Percentiles rank a stretch among this genome's conserved stretches.
Conservation (phyloP, 2,113 vertebrate species). For the Burhinus bistriatus region DNA sequence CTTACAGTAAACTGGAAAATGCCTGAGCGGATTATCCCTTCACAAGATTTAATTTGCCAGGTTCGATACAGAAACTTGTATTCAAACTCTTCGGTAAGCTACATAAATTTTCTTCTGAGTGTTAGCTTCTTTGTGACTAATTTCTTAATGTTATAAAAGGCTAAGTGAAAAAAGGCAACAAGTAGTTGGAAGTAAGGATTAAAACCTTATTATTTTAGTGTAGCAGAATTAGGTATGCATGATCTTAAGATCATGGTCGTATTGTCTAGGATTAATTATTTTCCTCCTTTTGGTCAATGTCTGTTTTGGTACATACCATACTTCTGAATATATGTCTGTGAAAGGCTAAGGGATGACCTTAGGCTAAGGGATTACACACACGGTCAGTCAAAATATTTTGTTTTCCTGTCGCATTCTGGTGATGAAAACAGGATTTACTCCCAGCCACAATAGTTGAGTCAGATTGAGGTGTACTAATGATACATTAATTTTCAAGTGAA, state of each 20-base stretch:
- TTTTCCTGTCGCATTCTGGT: neutral
- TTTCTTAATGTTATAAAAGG: neutral
- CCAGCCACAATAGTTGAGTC: neutral
- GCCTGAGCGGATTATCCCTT: neutral
- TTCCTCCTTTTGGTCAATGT: neutral
- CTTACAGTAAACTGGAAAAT: slow-evolving; percentile 68
- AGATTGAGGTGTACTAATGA: neutral
- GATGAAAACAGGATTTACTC: neutral
- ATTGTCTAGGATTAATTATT: neutral
- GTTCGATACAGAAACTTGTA: slow-evolving; percentile 59
- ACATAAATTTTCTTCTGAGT: neutral
- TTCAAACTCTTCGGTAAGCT: slow-evolving; percentile 64
- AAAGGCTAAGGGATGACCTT: neutral
- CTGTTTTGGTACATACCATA: neutral
- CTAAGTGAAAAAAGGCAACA: neutral
- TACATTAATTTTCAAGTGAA: neutral
- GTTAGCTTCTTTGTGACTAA: neutral
- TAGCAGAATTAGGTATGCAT: neutral
- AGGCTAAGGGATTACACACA: neutral
- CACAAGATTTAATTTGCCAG: neutral
- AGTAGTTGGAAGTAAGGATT: neutral
- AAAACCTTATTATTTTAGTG: neutral
- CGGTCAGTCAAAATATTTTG: neutral
- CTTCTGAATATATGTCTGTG: neutral
- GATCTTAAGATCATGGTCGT: neutral